These are phyloP conservation scores for Clusia tigrina DNA, from an alignment of 2,888 invertebrate species.

Conservation along the genomic window DNA sequence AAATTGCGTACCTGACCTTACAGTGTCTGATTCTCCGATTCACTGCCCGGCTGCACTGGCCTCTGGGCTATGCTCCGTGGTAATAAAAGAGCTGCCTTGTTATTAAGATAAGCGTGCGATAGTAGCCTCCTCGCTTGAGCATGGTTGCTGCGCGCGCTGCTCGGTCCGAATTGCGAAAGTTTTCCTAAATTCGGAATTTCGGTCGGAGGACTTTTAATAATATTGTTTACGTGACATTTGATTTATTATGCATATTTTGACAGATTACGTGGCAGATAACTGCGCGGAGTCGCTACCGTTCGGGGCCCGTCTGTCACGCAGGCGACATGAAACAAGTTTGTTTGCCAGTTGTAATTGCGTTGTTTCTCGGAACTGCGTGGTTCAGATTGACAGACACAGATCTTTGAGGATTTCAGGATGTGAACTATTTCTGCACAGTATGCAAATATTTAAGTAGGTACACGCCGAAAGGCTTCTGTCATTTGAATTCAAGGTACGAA, in stretches of 20 bases:
- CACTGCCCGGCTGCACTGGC: background rate
- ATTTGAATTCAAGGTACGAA: too few species aligned
- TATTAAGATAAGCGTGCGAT: constrained; percentile 8
- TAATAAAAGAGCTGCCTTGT: constrained; percentile 2
- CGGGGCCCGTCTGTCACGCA: constrained; percentile 10
- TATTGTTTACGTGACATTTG: constrained; percentile 58
- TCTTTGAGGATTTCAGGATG: too few species aligned
- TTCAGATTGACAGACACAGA: too few species aligned
- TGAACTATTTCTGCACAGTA: too few species aligned
- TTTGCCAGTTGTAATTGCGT: background rate
- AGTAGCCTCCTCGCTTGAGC: background rate
- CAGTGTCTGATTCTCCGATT: background rate
- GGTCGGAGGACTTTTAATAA: constrained; percentile 41
- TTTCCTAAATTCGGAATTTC: background rate
- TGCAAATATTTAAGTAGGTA: too few species aligned
- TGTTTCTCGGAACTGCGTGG: background rate
- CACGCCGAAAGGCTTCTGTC: too few species aligned
- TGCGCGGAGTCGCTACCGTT: constrained; percentile 45
- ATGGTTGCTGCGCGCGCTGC: background rate
- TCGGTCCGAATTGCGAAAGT: background rate
- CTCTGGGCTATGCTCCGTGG: constrained; percentile 26
- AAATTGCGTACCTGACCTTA: constrained; percentile 13
- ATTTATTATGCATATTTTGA: constrained; percentile 61
- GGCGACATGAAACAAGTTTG: background rate
- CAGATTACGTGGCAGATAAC: constrained; percentile 53